Evolutionary conservation across 2,797 vertebrate genomes (phyloP).

Genomic region (Ibycter americanus): DNA sequence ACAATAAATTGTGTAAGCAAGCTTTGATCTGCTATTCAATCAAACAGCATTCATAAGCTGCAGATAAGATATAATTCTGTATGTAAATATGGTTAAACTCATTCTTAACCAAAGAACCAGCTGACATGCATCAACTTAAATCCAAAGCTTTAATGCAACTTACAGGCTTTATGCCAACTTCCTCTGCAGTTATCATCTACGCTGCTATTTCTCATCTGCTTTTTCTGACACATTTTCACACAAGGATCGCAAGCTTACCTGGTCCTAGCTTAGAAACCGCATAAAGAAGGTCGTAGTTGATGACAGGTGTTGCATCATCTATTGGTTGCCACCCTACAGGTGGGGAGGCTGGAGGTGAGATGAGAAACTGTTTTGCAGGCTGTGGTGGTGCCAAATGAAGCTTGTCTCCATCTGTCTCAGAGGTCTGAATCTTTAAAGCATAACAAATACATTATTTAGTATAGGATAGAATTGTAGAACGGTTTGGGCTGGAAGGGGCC

Average conservation of each 20-base stretch:
- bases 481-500: neutral
- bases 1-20: neutral
- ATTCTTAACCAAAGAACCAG: neutral
- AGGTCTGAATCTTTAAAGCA: conserved; percentile 81
- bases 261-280: conserved; percentile 87
- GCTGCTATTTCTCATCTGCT: neutral
- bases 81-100: neutral
- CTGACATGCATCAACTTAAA: neutral
- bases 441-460: neutral
- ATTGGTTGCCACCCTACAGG: conserved; percentile 87
- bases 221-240: neutral
- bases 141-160: neutral
- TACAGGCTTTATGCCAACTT: neutral
- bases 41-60: neutral
- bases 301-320: conserved; percentile 84
- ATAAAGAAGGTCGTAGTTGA: conserved; percentile 88
- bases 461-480: neutral
- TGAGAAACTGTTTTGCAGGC: conserved; percentile 88
- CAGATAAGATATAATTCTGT: neutral
- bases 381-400: conserved; percentile 87
- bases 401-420: conserved; percentile 84
- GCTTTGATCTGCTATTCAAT: neutral
- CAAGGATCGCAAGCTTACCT: conserved; percentile 68
- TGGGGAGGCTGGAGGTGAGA: conserved; percentile 87
- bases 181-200: neutral